phyloP scores from a whole-genome alignment of 2,113 vertebrate genomes.

The Nettapus auritus region DNA sequence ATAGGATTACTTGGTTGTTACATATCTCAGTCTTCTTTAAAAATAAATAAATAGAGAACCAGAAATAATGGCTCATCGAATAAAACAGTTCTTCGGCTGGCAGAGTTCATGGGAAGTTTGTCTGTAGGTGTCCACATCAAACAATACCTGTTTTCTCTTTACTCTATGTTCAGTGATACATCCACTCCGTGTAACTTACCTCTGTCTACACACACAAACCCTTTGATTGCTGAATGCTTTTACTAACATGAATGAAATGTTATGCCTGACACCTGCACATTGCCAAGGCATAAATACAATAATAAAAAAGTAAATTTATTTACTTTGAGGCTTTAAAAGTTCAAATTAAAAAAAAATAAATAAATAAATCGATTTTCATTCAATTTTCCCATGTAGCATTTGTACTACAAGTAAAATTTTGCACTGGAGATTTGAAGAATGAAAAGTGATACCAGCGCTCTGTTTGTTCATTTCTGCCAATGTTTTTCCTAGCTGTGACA shows the following conservation, averaged over 20 bases:
- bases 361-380: too few relatives aligned
- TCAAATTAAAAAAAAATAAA: neutral
- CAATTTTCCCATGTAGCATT: too few relatives aligned
- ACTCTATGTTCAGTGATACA: neutral
- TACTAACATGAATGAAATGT: neutral
- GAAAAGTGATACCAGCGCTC: neutral
- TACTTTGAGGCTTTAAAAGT: neutral
- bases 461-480: neutral
- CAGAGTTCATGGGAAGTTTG: neutral
- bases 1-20: neutral
- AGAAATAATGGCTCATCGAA: neutral
- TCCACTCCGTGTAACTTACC: neutral
- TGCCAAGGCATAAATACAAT: neutral
- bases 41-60: neutral
- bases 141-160: neutral
- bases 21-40: neutral
- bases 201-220: neutral
- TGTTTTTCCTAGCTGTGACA: neutral
- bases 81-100: neutral
- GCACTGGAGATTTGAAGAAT: neutral
- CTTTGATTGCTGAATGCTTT: neutral
- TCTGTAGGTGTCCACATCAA: neutral
- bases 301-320: too few relatives aligned
- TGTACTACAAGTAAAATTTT: neutral
- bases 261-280: neutral